A percentile compares a stretch with the other conserved stretches of the same genome.
Evolutionary conservation across 1,140 invertebrate species (phyloP).

Genomic region (Ptiloglossa arizonensis): DNA sequence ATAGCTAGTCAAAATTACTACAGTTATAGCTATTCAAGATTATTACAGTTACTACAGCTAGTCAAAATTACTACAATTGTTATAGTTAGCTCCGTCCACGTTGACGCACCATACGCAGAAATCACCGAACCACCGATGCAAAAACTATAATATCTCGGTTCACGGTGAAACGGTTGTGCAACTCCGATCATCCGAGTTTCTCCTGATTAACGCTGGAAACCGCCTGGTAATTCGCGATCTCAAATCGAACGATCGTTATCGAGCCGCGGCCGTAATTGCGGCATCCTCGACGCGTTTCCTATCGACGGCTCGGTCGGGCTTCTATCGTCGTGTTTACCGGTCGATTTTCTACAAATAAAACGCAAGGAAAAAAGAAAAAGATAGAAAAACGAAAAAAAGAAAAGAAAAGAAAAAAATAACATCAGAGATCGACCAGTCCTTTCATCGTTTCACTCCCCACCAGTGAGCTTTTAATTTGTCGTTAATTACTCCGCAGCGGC

Average conservation of each 20-base stretch:
- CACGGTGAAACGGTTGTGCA: neutral
- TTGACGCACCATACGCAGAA: neutral
- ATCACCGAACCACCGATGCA: neutral
- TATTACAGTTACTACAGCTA: too few relatives aligned
- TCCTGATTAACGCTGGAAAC: neutral
- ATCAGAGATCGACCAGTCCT: too few relatives aligned
- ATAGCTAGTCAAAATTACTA: too few relatives aligned
- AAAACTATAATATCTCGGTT: neutral
- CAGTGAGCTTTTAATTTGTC: constrained; percentile 16
- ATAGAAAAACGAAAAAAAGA: too few relatives aligned
- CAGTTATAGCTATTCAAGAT: too few relatives aligned
- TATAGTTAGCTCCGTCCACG: too few relatives aligned
- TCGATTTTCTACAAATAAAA: constrained; percentile 5
- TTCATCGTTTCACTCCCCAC: neutral
- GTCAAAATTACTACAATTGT: too few relatives aligned
- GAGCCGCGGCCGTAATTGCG: constrained; percentile 29
- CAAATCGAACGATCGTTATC: constrained; percentile 40
- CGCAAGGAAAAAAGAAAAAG: too few relatives aligned
- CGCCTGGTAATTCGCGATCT: neutral
- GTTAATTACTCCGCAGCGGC: constrained; percentile 39
- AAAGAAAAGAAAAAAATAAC: too few relatives aligned
- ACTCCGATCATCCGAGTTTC: constrained; percentile 3
- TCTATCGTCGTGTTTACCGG: neutral
- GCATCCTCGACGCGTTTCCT: constrained; percentile 18
- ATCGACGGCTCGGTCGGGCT: neutral